Base-by-base conservation (phyloP, 2,888 invertebrate genomes). In the Conus canariensis region DNA sequence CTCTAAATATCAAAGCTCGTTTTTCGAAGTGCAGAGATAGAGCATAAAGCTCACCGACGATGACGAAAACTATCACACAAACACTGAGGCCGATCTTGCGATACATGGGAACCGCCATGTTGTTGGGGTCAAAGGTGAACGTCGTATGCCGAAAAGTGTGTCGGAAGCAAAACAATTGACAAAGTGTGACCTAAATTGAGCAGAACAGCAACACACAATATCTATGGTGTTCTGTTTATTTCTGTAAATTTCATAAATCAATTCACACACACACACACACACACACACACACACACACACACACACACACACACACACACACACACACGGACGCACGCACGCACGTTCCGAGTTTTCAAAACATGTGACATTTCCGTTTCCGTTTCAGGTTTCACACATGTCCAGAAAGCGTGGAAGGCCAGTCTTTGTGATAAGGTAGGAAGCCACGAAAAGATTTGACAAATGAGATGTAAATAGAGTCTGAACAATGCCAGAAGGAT, bases 11-110 rank as follows among this genome's bases (percentile, higher is more conserved):
- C 22, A 80, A 82, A 58, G 92, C 92, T 56, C 91, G 87, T 30
- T 88, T 70, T 60, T 89, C 88, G 82, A 85, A 89, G 67, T 92
- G 91, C 45, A 91, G 83, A n/a, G 92, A 91, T 16, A 91, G 45
- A 0, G 91, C 88, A 87, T 92, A 93, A 30, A 91, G 16, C 80
- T 92, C 91, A 6, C 91, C 88, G n/a, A 91, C 25, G 19, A 92
- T 82, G 8, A 92, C 45, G 30, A 91, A 67, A 58, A 92, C n/a
- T n/a, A 91, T 8, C n/a, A 70, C 59, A 60, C 70, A 59, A 77
- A 83, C 22, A 58, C 87, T 88, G 10, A 82, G 30, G 4, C 67
- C 45, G 14, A 90, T 14, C 59, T 87, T 82, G 56, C 30, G 67
- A 59, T n/a, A 22, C 58, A 60, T 60, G 7, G 85, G 85, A 14